A percentile compares a stretch with the other conserved stretches of the same genome.
These are phyloP conservation scores for Thelaira solivaga DNA, from an alignment of 2,888 invertebrate species.

Conservation along the genomic window DNA sequence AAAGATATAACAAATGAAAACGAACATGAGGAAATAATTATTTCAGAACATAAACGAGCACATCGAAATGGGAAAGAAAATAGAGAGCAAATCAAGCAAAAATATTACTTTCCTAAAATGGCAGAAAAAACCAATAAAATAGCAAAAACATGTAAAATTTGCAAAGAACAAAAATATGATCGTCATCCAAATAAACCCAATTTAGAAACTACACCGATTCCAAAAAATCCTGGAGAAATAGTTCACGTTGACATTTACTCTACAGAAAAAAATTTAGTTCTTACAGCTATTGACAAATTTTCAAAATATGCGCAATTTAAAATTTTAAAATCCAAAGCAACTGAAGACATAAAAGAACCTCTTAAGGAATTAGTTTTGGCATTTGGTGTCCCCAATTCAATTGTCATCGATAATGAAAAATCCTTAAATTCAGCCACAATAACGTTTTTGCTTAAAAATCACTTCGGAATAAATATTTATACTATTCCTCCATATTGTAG, in stretches of 20 bases:
- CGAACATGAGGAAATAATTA: conserved; percentile 18
- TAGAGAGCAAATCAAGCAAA: conserved; percentile 11
- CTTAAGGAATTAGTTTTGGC: conserved; percentile 4
- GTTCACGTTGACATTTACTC: background rate
- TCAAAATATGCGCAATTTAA: background rate
- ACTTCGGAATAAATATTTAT: conserved; percentile 21
- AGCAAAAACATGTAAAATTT: background rate
- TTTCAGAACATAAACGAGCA: conserved; percentile 22
- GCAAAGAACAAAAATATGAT: conserved; percentile 2
- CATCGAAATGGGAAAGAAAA: conserved; percentile 34
- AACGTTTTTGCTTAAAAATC: conserved; percentile 18
- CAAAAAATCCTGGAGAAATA: background rate
- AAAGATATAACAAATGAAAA: background rate
- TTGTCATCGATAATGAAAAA: conserved; percentile 43
- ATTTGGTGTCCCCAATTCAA: conserved; percentile 20
- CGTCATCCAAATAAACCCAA: background rate
- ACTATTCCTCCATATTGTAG: conserved; percentile 32
- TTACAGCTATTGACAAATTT: background rate
- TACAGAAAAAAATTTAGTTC: background rate
- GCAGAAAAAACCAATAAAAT: background rate
- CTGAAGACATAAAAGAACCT: background rate
- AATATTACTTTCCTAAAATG: conserved; percentile 32
- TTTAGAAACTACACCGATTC: background rate
- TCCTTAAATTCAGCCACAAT: conserved; percentile 22
- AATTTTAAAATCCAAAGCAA: background rate